These are phyloP conservation scores for Petrosia ficiformis DNA, from an alignment of 37 sponge, comb jelly and placozoan genomes.

Conservation along the genomic window DNA sequence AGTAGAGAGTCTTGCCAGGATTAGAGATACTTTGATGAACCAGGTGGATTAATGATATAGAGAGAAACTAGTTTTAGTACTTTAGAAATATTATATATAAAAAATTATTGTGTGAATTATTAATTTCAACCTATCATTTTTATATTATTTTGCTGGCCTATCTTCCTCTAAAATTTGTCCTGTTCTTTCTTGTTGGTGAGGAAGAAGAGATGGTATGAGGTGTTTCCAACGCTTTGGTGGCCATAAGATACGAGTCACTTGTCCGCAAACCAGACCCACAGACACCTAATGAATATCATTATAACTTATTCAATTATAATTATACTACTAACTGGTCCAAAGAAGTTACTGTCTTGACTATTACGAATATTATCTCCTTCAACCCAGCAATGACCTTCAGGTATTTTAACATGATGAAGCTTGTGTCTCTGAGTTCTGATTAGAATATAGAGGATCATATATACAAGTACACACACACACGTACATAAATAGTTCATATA, in stretches of 20 bases:
- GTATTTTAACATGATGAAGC: constrained; percentile 31
- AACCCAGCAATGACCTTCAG: constrained; percentile 82
- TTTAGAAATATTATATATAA: too few species aligned
- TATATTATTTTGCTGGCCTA: too few species aligned
- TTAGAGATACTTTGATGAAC: constrained; percentile 11
- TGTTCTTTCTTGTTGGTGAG: background rate
- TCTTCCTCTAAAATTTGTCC: too few species aligned
- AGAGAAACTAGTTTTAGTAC: too few species aligned
- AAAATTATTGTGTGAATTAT: too few species aligned
- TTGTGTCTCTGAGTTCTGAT: constrained; percentile 24
- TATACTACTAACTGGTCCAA: constrained; percentile 74
- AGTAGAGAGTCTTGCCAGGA: constrained; percentile 1
- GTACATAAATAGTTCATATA: too few species aligned
- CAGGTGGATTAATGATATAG: background rate
- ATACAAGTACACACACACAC: background rate
- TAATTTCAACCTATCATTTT: too few species aligned
- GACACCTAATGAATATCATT: constrained; percentile 19
- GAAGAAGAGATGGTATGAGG: background rate
- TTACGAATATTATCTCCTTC: constrained; percentile 75
- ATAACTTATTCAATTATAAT: background rate
- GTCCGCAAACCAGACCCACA: constrained; percentile 33
- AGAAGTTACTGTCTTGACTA: constrained; percentile 85
- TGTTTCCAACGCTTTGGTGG: constrained; percentile 45
- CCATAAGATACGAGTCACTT: constrained; percentile 48
- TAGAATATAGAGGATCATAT: background rate